Evolutionary conservation across 2,113 vertebrate genomes (phyloP).

Genomic region (Phaethornis superciliosus): DNA sequence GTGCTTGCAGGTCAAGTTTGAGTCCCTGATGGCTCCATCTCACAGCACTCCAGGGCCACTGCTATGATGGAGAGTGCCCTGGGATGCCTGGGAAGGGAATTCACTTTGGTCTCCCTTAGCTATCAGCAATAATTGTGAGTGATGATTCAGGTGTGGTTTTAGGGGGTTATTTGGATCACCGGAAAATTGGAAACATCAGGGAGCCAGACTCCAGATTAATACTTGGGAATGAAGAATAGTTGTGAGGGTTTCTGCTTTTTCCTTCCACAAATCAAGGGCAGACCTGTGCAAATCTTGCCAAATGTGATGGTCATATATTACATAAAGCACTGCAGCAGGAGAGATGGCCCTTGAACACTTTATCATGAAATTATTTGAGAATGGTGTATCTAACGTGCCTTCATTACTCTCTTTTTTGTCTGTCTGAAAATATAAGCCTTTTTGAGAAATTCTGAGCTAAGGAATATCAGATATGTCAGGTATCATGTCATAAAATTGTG

Average conservation of each 20-base stretch:
- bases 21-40: background rate
- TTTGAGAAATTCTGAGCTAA: constrained; percentile 4
- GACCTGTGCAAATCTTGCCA: constrained; percentile 42
- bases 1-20: background rate
- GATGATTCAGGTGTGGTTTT: constrained; percentile 59
- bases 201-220: constrained; percentile 15
- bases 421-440: background rate
- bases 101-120: background rate
- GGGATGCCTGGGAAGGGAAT: background rate
- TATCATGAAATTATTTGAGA: background rate
- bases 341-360: background rate
- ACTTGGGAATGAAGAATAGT: constrained; percentile 32
- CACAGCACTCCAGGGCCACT: background rate
- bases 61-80: background rate
- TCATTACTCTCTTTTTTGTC: background rate
- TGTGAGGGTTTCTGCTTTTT: constrained; percentile 50
- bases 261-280: constrained; percentile 59
- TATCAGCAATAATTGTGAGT: constrained; percentile 30
- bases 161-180: background rate
- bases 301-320: constrained; percentile 13
- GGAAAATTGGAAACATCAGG: constrained; percentile 63
- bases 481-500: background rate
- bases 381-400: background rate
- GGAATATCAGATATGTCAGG: background rate
- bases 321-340: constrained; percentile 15